These are phyloP conservation scores for Lepus oiostolus DNA, from an alignment of 2,797 vertebrate genomes.

Conservation along the genomic window DNA sequence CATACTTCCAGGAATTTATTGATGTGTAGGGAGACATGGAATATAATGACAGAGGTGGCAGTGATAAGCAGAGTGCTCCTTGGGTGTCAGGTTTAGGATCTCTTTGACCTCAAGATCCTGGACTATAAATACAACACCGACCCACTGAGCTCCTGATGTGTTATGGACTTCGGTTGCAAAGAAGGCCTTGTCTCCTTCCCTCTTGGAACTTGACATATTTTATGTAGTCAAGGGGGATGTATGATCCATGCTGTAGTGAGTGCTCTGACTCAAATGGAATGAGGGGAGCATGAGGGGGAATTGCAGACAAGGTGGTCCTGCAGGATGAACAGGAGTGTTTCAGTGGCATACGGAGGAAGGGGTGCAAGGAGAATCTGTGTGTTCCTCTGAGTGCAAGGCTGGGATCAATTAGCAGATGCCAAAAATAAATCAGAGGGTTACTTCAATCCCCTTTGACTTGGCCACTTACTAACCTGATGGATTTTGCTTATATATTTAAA, in stretches of 20 bases:
- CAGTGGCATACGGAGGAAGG: neutral
- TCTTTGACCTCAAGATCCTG: neutral
- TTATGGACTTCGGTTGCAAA: neutral
- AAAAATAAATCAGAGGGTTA: slow-evolving; percentile 13
- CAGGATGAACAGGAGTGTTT: neutral
- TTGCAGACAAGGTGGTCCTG: neutral
- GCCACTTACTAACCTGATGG: neutral
- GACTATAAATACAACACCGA: neutral
- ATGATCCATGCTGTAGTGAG: neutral
- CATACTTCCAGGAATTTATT: neutral
- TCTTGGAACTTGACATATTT: neutral
- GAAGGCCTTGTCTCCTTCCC: neutral
- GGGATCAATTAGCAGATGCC: neutral
- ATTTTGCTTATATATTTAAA: neutral
- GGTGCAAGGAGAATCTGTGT: neutral
- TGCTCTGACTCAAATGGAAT: neutral
- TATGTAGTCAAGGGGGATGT: neutral
- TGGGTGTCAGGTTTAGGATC: neutral
- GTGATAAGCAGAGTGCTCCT: neutral
- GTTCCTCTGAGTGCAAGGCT: neutral
- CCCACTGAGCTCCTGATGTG: neutral
- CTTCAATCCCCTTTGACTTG: neutral
- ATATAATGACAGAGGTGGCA: neutral
- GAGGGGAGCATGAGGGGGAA: neutral
- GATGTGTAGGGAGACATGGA: neutral